Base-by-base conservation (phyloP, 1,140 invertebrate genomes). In the Luehdorfia chinensis region DNA sequence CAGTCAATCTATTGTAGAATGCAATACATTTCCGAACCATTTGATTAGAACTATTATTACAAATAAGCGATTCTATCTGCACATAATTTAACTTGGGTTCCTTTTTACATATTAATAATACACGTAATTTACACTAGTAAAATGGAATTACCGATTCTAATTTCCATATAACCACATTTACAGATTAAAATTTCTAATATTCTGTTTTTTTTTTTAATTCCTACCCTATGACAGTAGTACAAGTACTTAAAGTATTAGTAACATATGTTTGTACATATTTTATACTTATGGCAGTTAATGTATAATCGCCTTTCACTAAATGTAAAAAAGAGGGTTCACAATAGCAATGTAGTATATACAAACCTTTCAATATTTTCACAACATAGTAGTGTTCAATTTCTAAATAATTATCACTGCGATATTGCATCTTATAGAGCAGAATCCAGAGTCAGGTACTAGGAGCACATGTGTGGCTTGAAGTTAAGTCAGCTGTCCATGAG, bases 51-150 rank as follows among this genome's bases (percentile, higher is more conserved):
- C 11, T 7, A n/a, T 27, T n/a, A 27, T 8, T n/a, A 8, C 7
- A 8, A 9, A n/a, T n/a, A 27, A 27, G 25, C 1, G 25, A 27
- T 27, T 27, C 11, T 2, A 27, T 27, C 11, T 27, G 8, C 11
- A 27, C 25, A 27, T n/a, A 27, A 27, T 27, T 27, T 27, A n/a
- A 27, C 25, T n/a, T n/a, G n/a, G n/a, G n/a, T n/a, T n/a, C 25
- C 8, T 27, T 27, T 4, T 21, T 7, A n/a, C 11, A 27, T 9
- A 27, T 9, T 27, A 27, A 7, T 8, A 9, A 21, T 21, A 3
- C 8, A 27, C 25, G 11, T 7, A 27, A 6, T 27, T 7, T n/a
- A 27, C 25, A 27, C 7, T 21, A n/a, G n/a, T n/a, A n/a, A n/a
- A n/a, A 21, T 21, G 7, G 3, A 21, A 4, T 21, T 3, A 7